Evolutionary conservation across 2,113 vertebrate genomes (phyloP).

Genomic region (Ramphastos sulfuratus): DNA sequence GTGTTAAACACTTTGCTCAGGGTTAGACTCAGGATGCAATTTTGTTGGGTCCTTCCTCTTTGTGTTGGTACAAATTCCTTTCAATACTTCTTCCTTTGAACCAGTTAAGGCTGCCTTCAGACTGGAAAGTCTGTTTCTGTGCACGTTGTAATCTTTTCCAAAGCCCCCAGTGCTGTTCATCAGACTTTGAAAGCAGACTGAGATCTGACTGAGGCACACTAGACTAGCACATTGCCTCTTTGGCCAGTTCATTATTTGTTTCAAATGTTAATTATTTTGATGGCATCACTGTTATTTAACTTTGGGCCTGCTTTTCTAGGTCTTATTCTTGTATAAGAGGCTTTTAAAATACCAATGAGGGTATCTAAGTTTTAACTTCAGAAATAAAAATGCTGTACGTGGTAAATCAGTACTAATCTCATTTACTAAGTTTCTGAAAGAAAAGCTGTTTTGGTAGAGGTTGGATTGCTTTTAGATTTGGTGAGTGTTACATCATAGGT

Average conservation of each 20-base stretch:
- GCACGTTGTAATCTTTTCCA: constrained; percentile 30
- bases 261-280: too few species aligned
- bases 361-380: neutral
- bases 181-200: too few species aligned
- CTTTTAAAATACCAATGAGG: too few species aligned
- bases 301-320: neutral
- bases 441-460: neutral
- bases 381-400: neutral
- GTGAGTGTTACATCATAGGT: neutral
- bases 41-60: constrained; percentile 17
- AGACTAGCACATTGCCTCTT: too few species aligned
- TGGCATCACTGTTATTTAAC: neutral
- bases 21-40: neutral
- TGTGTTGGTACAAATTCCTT: neutral
- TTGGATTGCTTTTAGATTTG: neutral
- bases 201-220: too few species aligned
- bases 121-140: constrained; percentile 28
- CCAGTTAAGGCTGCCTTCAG: neutral
- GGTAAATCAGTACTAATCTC: neutral
- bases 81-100: constrained; percentile 33
- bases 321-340: neutral
- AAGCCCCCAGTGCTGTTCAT: neutral
- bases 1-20: neutral
- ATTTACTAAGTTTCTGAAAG: neutral
- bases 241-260: too few species aligned